Conservation (phyloP, 2,888 invertebrate species). For the Ophion ventricosus region DNA sequence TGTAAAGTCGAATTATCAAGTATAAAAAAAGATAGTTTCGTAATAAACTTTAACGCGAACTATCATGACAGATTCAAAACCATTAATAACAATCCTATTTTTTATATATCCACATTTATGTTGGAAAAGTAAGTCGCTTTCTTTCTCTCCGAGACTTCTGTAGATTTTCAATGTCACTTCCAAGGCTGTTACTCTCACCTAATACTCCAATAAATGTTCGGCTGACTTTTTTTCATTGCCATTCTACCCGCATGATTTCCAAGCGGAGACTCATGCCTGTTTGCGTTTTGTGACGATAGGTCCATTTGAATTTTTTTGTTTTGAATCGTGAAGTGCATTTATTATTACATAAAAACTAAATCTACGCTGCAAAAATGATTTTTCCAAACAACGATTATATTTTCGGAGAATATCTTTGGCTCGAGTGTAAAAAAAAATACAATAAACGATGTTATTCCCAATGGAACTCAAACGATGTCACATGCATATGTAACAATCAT, state of each 20-base stretch:
- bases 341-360: not conserved
- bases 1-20: not conserved
- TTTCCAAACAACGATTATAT: no score
- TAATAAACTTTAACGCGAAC: not conserved
- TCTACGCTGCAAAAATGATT: no score
- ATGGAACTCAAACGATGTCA: no score
- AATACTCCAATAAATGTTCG: not conserved
- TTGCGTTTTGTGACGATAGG: not conserved
- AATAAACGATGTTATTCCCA: no score
- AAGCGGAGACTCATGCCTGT: not conserved
- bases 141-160: conserved; percentile 53
- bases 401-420: no score
- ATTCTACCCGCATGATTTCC: not conserved
- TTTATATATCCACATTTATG: not conserved
- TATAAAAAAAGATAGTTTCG: not conserved
- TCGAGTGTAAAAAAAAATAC: no score
- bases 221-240: conserved; percentile 3
- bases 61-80: not conserved
- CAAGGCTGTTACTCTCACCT: not conserved
- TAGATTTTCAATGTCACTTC: conserved; percentile 51
- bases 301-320: not conserved
- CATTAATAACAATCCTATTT: not conserved
- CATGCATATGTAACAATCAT: no score
- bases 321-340: not conserved
- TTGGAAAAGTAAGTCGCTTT: not conserved